Percentiles rank a stretch among this genome's conserved stretches.
These are phyloP conservation scores for Anhinga rufa DNA, from an alignment of 2,113 vertebrate genomes.

Conservation along the genomic window DNA sequence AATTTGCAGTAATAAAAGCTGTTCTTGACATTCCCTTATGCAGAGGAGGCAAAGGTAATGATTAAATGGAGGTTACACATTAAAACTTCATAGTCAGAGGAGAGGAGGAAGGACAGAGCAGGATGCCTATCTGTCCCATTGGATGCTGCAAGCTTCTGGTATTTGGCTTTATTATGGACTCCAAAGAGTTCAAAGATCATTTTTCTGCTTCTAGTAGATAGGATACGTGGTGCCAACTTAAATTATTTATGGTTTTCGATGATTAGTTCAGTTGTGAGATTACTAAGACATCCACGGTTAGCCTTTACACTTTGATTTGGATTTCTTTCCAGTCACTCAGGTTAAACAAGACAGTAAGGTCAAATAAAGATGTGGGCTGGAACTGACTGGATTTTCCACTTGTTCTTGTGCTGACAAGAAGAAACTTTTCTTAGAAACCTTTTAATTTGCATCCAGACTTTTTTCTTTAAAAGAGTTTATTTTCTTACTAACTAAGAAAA, in stretches of 20 bases:
- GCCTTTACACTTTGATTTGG: background rate
- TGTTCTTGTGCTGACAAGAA: background rate
- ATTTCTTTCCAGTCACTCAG: background rate
- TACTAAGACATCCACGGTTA: background rate
- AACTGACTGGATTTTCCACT: background rate
- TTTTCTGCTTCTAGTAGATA: background rate
- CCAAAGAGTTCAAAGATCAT: background rate
- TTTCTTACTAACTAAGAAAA: slow-evolving; percentile 33
- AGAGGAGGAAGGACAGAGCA: background rate
- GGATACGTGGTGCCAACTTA: background rate
- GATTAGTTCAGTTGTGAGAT: background rate
- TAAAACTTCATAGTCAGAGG: background rate
- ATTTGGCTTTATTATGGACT: background rate
- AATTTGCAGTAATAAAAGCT: slow-evolving; percentile 48
- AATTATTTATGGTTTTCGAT: background rate
- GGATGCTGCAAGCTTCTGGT: background rate
- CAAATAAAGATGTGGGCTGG: background rate
- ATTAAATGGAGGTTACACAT: slow-evolving; percentile 36
- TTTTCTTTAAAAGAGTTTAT: background rate
- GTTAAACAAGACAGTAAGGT: background rate
- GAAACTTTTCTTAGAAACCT: background rate
- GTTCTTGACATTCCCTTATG: slow-evolving; percentile 18
- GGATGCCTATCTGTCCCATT: background rate
- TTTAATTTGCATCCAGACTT: background rate
- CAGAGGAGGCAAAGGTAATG: slow-evolving; percentile 35